Evolutionary conservation across 2,888 invertebrate species (phyloP), one percentile per base, ranked within the genome.

Genomic region (Andrena bicolor): DNA sequence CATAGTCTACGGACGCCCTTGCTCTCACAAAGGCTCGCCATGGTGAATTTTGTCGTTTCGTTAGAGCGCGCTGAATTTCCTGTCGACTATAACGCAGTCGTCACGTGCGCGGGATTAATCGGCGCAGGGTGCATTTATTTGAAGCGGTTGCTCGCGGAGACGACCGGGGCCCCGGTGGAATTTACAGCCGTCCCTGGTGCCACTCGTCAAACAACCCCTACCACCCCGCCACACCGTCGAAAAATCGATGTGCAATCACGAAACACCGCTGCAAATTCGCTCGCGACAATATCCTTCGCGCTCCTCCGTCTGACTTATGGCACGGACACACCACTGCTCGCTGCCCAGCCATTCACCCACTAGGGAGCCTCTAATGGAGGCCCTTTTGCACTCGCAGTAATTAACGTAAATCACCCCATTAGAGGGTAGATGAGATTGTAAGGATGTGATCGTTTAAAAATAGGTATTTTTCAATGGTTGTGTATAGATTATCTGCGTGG

Each of bases 201-300:
- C 77, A 61, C 77, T 84, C 75, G 58, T 68, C 84, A 77, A 86
- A 86, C 72, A 82, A 78, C 71, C 74, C 30, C n/a, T 8, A 51
- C 3, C 60, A 28, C 78, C 60, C 23, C 20, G 41, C 41, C 41
- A 13, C 60, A 1, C 58, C 49, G 23, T 23, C 61, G 78, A 83
- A 86, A 86, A 86, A 86, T 86, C 86, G 77, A 82, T 86, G 77
- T 73, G 82, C 79, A 76, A 82, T 83, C 82, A 77, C 68, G 71
- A 70, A 63, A 61, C 77, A 28, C 16, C 32, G 49, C 56, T 51
- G 35, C 61, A 76, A 69, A 73, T 81, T 65, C 69, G 23, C 68
- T 20, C 53, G 49, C 26, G 35, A 28, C 70, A 48, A 10, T 30
- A 30, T 58, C 48, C 63, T 56, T 30, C 48, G 23, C 68, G n/a